A percentile compares a stretch with the other conserved stretches of the same genome.
These are phyloP conservation scores for Psophia crepitans DNA, from an alignment of 2,113 vertebrate species.

Conservation along the genomic window DNA sequence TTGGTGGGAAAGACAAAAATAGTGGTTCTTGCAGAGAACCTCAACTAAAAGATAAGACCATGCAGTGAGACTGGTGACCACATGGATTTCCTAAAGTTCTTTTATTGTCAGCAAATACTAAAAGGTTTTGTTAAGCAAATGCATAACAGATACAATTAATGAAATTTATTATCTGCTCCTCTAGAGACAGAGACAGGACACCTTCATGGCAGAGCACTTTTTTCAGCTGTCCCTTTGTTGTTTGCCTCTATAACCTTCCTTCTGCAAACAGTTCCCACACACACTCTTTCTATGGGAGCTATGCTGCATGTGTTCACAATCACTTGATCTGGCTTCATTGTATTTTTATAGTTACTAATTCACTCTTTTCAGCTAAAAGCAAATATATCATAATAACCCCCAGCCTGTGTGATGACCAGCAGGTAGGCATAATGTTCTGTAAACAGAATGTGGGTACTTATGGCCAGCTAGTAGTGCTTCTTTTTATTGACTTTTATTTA, in stretches of 20 bases:
- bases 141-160: background rate
- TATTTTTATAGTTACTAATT: background rate
- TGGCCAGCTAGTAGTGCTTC: background rate
- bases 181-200: background rate
- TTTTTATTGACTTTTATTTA: background rate
- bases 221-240: background rate
- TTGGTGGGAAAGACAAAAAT: background rate
- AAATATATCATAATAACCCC: background rate
- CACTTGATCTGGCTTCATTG: background rate
- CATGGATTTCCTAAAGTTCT: background rate
- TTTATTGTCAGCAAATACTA: background rate
- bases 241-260: background rate
- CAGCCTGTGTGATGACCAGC: background rate
- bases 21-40: background rate
- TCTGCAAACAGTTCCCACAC: too few species aligned
- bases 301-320: background rate
- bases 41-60: background rate
- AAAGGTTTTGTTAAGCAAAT: background rate
- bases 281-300: background rate
- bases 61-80: too few species aligned
- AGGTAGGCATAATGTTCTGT: background rate
- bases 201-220: background rate
- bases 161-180: background rate
- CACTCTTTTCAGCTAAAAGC: background rate
- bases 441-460: background rate